These are phyloP conservation scores for Eriosoma lanigerum DNA, from an alignment of 1,140 invertebrate genomes.

Conservation along the genomic window DNA sequence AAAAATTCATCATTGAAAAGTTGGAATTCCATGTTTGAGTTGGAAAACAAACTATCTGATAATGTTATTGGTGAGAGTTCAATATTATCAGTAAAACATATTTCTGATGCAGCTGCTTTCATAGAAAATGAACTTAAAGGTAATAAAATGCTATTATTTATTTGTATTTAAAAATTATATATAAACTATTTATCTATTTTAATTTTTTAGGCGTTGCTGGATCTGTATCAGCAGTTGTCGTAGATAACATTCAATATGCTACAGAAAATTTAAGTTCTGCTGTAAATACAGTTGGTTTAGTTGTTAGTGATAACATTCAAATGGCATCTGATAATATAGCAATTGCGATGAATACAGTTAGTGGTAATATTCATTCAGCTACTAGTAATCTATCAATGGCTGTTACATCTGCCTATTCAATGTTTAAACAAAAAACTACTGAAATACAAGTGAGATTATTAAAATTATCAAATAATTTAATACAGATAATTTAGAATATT, in stretches of 20 bases:
- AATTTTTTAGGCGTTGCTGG: slow-evolving; percentile 58
- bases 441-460: slow-evolving; percentile 59
- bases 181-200: too few relatives aligned
- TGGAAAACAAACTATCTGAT: slow-evolving; percentile 39
- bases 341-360: slow-evolving; percentile 61
- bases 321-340: slow-evolving; percentile 58
- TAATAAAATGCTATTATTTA: slow-evolving; percentile 52
- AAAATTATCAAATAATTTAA: too few relatives aligned
- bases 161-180: not conserved
- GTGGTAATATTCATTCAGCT: slow-evolving; percentile 59
- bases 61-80: slow-evolving; percentile 21
- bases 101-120: slow-evolving; percentile 60
- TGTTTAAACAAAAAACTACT: slow-evolving; percentile 61
- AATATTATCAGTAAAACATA: slow-evolving; percentile 52
- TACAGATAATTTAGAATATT: too few relatives aligned
- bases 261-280: slow-evolving; percentile 57
- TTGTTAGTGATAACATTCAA: slow-evolving; percentile 60
- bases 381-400: slow-evolving; percentile 58
- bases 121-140: slow-evolving; percentile 62
- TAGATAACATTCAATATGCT: slow-evolving; percentile 59
- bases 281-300: slow-evolving; percentile 61
- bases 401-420: slow-evolving; percentile 61
- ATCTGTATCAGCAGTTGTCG: slow-evolving; percentile 60
- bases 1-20: slow-evolving; percentile 27
- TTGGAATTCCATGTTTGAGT: slow-evolving; percentile 51